Evolutionary conservation across 1,140 invertebrate species (phyloP).

Genomic region (Bombus soroeensis): DNA sequence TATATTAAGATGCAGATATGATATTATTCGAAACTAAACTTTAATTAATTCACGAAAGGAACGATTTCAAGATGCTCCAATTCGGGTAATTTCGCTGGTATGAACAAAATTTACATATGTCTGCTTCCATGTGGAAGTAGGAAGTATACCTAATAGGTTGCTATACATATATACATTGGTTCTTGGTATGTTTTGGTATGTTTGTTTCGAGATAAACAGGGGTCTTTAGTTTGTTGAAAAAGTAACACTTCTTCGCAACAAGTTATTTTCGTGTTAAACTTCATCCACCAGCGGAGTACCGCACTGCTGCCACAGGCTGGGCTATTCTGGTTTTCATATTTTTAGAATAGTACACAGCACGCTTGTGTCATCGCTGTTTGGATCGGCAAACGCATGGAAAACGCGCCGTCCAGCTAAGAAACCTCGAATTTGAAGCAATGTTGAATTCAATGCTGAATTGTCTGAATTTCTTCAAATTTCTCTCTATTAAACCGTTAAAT

Average conservation of each 20-base stretch:
- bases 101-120: too few species aligned
- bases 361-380: conserved; percentile 17
- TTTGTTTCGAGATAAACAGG: background rate
- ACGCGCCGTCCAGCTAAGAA: background rate
- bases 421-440: too few species aligned
- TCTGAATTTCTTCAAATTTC: background rate
- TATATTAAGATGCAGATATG: too few species aligned
- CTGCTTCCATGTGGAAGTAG: too few species aligned
- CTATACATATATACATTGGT: background rate
- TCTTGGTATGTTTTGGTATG: background rate
- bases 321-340: conserved; percentile 74
- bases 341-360: conserved; percentile 68
- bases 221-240: background rate
- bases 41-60: too few species aligned
- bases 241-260: conserved; percentile 50
- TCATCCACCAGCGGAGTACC: conserved; percentile 70
- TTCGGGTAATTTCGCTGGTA: too few species aligned
- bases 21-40: too few species aligned
- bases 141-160: too few species aligned
- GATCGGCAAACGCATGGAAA: background rate
- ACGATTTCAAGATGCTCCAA: too few species aligned
- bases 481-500: too few species aligned
- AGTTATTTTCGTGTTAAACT: conserved; percentile 75
- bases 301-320: conserved; percentile 66
- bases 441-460: too few species aligned